Evolutionary conservation across 2,888 invertebrate species (phyloP), one percentile per base, ranked within the genome.

Genomic region (Apodemia hepburni): DNA sequence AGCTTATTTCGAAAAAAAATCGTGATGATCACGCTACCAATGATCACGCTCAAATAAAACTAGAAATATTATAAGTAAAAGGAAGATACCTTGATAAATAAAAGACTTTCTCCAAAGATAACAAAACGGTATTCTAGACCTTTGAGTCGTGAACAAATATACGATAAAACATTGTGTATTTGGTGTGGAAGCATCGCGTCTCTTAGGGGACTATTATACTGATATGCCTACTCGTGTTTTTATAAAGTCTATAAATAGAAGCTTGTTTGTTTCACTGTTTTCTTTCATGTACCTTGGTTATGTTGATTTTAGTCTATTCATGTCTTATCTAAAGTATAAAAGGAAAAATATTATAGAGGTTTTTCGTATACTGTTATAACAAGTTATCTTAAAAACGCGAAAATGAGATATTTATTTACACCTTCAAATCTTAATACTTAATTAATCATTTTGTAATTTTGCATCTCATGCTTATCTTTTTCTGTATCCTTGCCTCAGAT

Each of bases 91-190:
- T 9, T 3, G 49, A 49, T 49, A 49, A 49, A 49, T 18, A 49
- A 49, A 49, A 18, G 9, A 38, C 38, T 49, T 11, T 18, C 49
- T 17, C 3, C 49, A 49, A 49, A 49, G 7, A 17, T 18, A 49
- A 49, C 17, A 49, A 49, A 49, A 18, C 49, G 18, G 17, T 49
- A 17, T 49, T 49, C 49, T 49, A 49, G 49, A 18, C 49, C 49
- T 49, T 49, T 49, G 49, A 47, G n/a, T 47, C 17, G 47, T 8
- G 49, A 49, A 49, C n/a, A 12, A 49, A 49, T 17, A 49, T 49
- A 18, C 7, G 2, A 49, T 49, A 49, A 17, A 49, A 49, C n/a
- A 49, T 49, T 49, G n/a, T 49, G n/a, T 49, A 49, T 49, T 49
- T 49, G 18, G 18, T 49, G 49, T 49, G 49, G 18, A 51, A 51